Percentiles rank a stretch among this genome's conserved stretches.
These are phyloP conservation scores for Lasioglossum oenotherae DNA, from an alignment of 2,888 invertebrate species.

Conservation along the genomic window DNA sequence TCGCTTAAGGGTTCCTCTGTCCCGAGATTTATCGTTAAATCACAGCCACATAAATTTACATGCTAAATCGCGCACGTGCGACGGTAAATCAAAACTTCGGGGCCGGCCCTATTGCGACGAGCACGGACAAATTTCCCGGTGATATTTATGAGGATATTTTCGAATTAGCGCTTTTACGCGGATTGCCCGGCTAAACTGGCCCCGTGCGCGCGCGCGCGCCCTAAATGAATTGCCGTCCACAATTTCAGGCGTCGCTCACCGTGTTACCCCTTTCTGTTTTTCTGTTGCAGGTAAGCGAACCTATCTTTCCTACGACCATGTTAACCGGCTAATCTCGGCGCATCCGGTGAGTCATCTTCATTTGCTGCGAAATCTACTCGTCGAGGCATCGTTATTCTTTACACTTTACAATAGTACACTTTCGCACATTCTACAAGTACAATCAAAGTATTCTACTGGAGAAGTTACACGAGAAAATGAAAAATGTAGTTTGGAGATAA, in stretches of 20 bases:
- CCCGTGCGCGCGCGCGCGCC: neutral
- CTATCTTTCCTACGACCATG: constrained; percentile 15
- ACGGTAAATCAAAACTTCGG: constrained; percentile 58
- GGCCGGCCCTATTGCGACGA: constrained; percentile 38
- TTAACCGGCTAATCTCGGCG: neutral
- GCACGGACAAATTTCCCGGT: constrained; percentile 50
- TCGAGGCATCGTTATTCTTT: neutral
- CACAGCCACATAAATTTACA: constrained; percentile 57
- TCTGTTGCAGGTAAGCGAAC: constrained; percentile 74
- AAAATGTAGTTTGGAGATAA: neutral
- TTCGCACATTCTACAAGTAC: neutral
- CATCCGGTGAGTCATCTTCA: constrained; percentile 4
- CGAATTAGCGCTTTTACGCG: constrained; percentile 55
- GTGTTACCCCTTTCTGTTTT: constrained; percentile 43
- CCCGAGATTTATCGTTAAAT: constrained; percentile 55
- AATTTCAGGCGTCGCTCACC: neutral
- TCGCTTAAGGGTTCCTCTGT: constrained; percentile 18
- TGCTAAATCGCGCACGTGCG: constrained; percentile 57
- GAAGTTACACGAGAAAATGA: neutral
- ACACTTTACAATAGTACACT: neutral
- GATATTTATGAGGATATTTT: constrained; percentile 58
- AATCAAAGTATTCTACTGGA: neutral
- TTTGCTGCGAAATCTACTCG: neutral
- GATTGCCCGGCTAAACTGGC: constrained; percentile 38
- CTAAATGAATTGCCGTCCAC: constrained; percentile 32